A percentile compares a stretch with the other conserved stretches of the same genome.
These are phyloP conservation scores for Latrodectus geometricus DNA, from an alignment of 1,140 invertebrate species.

Conservation along the genomic window DNA sequence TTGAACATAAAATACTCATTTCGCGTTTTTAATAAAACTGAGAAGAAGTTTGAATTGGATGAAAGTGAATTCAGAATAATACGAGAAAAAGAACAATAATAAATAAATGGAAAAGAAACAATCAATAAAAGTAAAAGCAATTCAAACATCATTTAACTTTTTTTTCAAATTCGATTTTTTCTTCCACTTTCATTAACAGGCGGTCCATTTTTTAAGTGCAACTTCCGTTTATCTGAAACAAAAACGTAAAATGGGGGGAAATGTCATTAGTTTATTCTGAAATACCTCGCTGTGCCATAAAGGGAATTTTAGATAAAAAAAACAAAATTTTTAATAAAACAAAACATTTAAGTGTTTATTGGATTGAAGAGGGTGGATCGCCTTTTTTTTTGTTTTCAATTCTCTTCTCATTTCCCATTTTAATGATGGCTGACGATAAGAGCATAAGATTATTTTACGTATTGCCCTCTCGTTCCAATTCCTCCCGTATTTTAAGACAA, in stretches of 20 bases:
- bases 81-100: background rate
- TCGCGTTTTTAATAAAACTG: conserved; percentile 14
- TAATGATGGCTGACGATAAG: conserved; percentile 39
- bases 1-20: conserved; percentile 26
- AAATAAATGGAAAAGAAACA: conserved; percentile 17
- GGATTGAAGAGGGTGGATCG: conserved; percentile 19
- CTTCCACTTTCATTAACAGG: conserved; percentile 41
- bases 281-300: conserved; percentile 27
- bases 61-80: conserved; percentile 6
- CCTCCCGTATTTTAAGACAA: background rate
- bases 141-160: conserved; percentile 49
- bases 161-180: background rate
- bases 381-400: background rate
- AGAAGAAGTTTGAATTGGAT: conserved; percentile 15
- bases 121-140: conserved; percentile 43
- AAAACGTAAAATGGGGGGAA: conserved; percentile 32
- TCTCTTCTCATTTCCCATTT: conserved; percentile 12
- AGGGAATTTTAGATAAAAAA: conserved; percentile 20
- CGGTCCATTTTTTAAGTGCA: conserved; percentile 15
- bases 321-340: conserved; percentile 22
- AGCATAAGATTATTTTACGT: conserved; percentile 23
- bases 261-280: conserved; percentile 48
- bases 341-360: conserved; percentile 49
- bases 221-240: conserved; percentile 56
- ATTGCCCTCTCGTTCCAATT: background rate